Base-by-base conservation (phyloP, 2,888 invertebrate species). In the Drosophila niveifrons region DNA sequence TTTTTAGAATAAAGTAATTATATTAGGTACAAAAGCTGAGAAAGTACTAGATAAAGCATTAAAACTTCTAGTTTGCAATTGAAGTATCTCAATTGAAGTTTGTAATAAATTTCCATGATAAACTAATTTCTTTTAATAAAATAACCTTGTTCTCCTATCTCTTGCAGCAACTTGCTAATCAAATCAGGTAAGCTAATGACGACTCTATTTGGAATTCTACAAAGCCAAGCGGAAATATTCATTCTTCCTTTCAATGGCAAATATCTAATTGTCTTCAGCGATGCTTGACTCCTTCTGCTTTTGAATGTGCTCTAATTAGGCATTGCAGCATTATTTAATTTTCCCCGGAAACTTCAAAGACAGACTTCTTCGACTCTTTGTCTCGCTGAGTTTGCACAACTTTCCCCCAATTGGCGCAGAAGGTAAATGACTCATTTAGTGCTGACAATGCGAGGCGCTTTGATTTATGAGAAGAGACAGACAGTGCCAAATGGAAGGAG, bases 361-460 rank as follows among this genome's bases (percentile, higher is more conserved):
- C 44, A 44, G 3, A 18, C 18, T 18, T 15, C 41, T 10, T 18
- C 18, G 11, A 18, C 44, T 18, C 11, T 18, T 43, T 43, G 13
- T 6, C 18, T 44, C 15, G 10, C 36, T 36, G 6, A 36, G 36
- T 11, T 36, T 11, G 18, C 18, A 23, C 9, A 18, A 3, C 31
- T 9, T 23, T 23, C 3, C 23, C 8, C 8, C 9, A 10, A 8
- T n/a, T 10, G n/a, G 3, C 13, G 13, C 52, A 53, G 48, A 28
- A 66, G 64, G 65, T 55, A 61, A 82, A 80, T 80, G 80, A 80
- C 71, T 80, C 80, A 80, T 76, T 82, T 80, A 80, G 77, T 55
- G 66, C 76, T 57, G 82, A 76, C 82, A 76, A 62, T 68, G 82
- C 56, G 57, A 70, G 47, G 13, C 55, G 52, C 77, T 76, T 65